Base-by-base conservation (phyloP, 2,797 vertebrate genomes). In the Pseudochaenichthys georgianus region DNA sequence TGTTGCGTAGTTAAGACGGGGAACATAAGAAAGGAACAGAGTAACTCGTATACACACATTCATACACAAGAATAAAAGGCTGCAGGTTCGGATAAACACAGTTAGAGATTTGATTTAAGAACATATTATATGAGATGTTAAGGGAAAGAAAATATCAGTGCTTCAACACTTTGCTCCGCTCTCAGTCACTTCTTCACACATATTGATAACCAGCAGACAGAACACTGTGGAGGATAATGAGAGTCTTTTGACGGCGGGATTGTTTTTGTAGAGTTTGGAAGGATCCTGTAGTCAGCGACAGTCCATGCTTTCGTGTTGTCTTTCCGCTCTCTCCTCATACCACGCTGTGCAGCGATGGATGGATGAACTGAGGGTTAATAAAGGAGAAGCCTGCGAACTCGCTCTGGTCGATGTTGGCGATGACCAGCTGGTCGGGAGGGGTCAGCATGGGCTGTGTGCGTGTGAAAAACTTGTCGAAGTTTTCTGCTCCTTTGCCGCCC, bases 381-480 rank as follows among this genome's bases (percentile, higher is more conserved):
- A 92, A 99, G 9, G 98, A 99, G 94, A 99, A 99, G 59, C 98
- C 98, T 12, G 97, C 97, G 0, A 99, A 99, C 91, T 99, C 98
- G 47, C 95, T 94, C 94, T 99, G 98, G 94, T 99, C 98, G 66
- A 99, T 97, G 95, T 99, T 99, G 79, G 98, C 94, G 50, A 99
- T 99, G 94, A 99, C 97, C 90, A 99, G 94, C 91, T 99, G 97
- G 87, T 99, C 98, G 0, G 98, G 97, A 0, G 98, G 98, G 0
- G 98, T 99, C 87, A 99, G 79, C 88, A 99, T 96, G 0, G 98
- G 98, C 79, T 99, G 98, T 17, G 97, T 97, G 71, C 98, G 96
- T 0, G 98, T 99, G 90, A 99, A 99, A 92, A 99, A 99, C 88
- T 99, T 99, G 89, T 99, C 98, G 0, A 99, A 99, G 94, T 99